These are phyloP conservation scores for Malachius bipustulatus DNA, from an alignment of 2,888 invertebrate species.

Conservation along the genomic window DNA sequence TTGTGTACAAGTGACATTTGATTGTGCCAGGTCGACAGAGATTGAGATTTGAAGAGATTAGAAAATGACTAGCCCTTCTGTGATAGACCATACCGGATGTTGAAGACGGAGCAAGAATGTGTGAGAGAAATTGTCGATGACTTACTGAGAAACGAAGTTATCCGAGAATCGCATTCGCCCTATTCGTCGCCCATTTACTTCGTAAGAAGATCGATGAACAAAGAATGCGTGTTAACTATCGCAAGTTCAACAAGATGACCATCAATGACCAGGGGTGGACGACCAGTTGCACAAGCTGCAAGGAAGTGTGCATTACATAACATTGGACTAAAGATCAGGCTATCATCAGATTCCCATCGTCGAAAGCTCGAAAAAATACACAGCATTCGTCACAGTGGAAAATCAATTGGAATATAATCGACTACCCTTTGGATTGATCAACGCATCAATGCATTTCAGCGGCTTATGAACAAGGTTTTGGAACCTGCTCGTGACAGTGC, in stretches of 20 bases:
- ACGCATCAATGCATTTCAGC: too few relatives aligned
- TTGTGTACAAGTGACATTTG: too few relatives aligned
- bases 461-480: too few relatives aligned
- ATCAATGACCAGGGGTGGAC: not conserved
- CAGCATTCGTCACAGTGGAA: too few relatives aligned
- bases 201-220: not conserved
- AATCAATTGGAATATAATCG: too few relatives aligned
- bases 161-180: slow-evolving; percentile 20
- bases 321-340: not conserved
- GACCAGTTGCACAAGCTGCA: slow-evolving; percentile 1
- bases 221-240: not conserved
- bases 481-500: too few relatives aligned
- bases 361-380: too few relatives aligned
- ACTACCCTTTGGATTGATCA: too few relatives aligned
- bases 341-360: slow-evolving; percentile 4
- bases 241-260: slow-evolving; percentile 1
- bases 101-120: slow-evolving; percentile 15
- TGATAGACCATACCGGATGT: slow-evolving; percentile 21
- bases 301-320: not conserved
- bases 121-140: slow-evolving; percentile 18
- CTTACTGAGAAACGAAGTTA: slow-evolving; percentile 15
- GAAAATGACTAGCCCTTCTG: slow-evolving; percentile 7
- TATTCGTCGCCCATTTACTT: slow-evolving; percentile 19
- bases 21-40: not conserved
- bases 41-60: not conserved